These are phyloP conservation scores for Festucalex cinctus DNA, from an alignment of 2,113 vertebrate species.

Conservation along the genomic window DNA sequence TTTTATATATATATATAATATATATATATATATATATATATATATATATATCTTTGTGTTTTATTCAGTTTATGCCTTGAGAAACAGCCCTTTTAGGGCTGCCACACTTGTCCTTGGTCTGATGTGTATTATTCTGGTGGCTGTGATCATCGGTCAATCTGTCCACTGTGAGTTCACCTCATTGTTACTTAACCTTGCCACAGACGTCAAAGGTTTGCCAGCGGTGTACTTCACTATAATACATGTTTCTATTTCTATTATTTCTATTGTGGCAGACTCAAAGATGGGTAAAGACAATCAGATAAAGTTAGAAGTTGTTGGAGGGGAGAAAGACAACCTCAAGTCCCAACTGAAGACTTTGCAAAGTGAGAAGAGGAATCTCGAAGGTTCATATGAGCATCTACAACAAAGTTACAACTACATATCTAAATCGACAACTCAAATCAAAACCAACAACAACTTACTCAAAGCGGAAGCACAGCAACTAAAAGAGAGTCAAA, in stretches of 20 bases:
- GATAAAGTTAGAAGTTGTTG: slow-evolving; percentile 11
- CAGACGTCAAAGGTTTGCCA: neutral
- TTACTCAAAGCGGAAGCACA: neutral
- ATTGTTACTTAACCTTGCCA: slow-evolving; percentile 1
- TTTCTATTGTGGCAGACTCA: slow-evolving; percentile 36
- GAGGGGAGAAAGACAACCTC: slow-evolving; percentile 21
- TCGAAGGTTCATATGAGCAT: fast-evolving
- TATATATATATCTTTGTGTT: neutral
- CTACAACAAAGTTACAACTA: fast-evolving
- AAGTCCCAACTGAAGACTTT: slow-evolving; percentile 4
- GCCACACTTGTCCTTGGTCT: slow-evolving; percentile 41
- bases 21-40: neutral
- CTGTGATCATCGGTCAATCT: slow-evolving; percentile 45
- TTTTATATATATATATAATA: neutral
- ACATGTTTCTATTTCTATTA: neutral
- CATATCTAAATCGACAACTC: fast-evolving
- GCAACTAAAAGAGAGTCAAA: slow-evolving; percentile 6
- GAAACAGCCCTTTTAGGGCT: slow-evolving; percentile 40
- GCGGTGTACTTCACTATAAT: neutral
- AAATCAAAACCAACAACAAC: slow-evolving; percentile 7
- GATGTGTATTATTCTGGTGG: slow-evolving; percentile 49
- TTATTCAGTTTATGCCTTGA: slow-evolving; percentile 38
- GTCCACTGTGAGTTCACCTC: slow-evolving; percentile 49
- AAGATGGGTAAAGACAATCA: slow-evolving; percentile 12
- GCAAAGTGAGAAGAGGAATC: slow-evolving; percentile 5